phyloP scores from a whole-genome alignment of 2,888 invertebrate species.

The Pseudeuparius sepicola region DNA sequence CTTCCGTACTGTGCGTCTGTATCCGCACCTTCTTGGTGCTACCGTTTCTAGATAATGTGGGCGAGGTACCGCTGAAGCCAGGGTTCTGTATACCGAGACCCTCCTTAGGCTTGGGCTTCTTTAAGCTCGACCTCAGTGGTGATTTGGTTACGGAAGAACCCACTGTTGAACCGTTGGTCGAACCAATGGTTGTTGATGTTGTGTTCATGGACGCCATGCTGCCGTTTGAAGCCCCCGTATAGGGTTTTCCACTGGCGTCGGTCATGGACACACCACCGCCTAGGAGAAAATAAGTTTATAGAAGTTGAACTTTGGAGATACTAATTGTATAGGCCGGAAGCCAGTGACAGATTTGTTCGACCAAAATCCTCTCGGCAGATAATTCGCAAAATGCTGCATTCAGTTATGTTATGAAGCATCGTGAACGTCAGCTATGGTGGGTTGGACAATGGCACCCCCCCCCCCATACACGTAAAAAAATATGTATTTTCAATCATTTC shows the following conservation, averaged over 20 bases:
- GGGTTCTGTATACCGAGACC: constrained; percentile 80
- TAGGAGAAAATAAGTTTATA: constrained; percentile 15
- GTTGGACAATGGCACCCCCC: too few relatives aligned
- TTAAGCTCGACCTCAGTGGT: constrained; percentile 70
- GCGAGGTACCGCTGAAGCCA: constrained; percentile 73
- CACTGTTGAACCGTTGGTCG: constrained; percentile 43
- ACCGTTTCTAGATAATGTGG: constrained; percentile 72
- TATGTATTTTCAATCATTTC: too few relatives aligned
- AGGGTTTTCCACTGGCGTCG: constrained; percentile 77
- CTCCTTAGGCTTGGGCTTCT: constrained; percentile 50
- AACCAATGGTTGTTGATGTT: constrained; percentile 56
- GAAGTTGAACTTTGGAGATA: too few relatives aligned
- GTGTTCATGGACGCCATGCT: constrained; percentile 67
- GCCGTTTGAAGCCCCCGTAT: constrained; percentile 47
- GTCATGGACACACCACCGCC: constrained; percentile 63
- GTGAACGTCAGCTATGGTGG: too few relatives aligned
- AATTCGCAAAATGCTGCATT: too few relatives aligned
- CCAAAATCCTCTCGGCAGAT: too few relatives aligned
- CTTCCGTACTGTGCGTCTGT: constrained; percentile 86
- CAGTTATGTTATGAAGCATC: too few relatives aligned
- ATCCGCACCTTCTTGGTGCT: constrained; percentile 87
- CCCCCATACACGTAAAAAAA: too few relatives aligned
- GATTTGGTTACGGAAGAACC: constrained; percentile 44
- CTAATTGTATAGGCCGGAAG: too few relatives aligned
- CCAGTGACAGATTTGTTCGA: too few relatives aligned